These are phyloP conservation scores for Capreolus pygargus DNA, from an alignment of 2,113 vertebrate genomes.

Conservation along the genomic window DNA sequence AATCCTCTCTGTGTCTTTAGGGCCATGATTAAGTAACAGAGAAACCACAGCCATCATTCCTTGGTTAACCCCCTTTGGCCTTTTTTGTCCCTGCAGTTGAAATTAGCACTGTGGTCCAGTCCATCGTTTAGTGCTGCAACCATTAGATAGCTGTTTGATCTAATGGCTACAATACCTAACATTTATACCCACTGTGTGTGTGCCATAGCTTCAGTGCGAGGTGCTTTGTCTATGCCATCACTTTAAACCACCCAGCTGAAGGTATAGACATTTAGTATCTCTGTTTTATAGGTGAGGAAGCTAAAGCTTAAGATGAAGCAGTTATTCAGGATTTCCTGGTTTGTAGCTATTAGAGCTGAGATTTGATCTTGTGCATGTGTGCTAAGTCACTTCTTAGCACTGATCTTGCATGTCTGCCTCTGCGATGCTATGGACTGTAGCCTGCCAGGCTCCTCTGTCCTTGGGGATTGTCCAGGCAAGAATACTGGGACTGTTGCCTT, in stretches of 20 bases:
- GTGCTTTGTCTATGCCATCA: background rate
- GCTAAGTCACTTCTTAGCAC: background rate
- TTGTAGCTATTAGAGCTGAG: background rate
- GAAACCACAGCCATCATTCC: background rate
- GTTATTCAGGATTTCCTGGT: background rate
- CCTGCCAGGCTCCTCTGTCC: background rate
- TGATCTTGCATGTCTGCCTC: background rate
- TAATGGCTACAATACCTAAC: background rate
- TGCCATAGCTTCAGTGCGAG: background rate
- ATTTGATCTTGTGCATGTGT: background rate
- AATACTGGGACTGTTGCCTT: background rate
- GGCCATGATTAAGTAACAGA: background rate
- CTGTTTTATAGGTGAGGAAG: background rate
- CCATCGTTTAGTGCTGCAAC: background rate
- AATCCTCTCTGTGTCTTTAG: background rate
- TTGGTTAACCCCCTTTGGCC: background rate
- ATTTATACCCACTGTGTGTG: background rate
- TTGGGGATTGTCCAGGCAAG: background rate
- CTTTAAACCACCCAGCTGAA: background rate
- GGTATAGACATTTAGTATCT: background rate
- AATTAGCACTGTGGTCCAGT: background rate
- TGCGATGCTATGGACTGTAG: background rate
- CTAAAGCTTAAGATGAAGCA: background rate
- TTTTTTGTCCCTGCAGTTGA: background rate
- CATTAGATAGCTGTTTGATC: background rate